Conservation (phyloP, 2,888 invertebrate species). For the Tenthredo distinguenda region DNA sequence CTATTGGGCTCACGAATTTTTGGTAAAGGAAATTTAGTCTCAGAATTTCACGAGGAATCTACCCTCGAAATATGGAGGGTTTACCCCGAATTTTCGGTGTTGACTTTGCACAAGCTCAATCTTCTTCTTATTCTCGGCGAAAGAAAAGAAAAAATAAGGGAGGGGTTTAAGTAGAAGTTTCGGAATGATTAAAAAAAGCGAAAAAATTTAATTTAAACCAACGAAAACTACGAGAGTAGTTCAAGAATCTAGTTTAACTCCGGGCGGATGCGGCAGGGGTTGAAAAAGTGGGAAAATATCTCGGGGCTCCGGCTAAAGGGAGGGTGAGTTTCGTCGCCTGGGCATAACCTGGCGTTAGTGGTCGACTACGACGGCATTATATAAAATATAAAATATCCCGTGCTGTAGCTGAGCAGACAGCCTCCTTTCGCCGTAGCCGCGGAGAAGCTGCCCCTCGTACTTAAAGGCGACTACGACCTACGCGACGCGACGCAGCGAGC, state of each 20-base stretch:
- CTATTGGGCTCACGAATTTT: too few relatives aligned
- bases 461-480: slow-evolving; percentile 59
- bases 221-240: background rate
- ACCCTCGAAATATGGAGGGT: too few relatives aligned
- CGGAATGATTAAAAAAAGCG: background rate
- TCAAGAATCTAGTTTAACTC: slow-evolving; percentile 12
- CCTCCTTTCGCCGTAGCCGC: background rate
- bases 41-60: too few relatives aligned
- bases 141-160: background rate
- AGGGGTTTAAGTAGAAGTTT: background rate
- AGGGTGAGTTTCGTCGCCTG: slow-evolving; percentile 38
- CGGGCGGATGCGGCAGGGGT: background rate
- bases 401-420: slow-evolving; percentile 22
- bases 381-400: slow-evolving; percentile 66
- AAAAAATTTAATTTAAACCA: background rate
- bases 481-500: slow-evolving; percentile 60
- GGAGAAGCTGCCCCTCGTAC: slow-evolving; percentile 54
- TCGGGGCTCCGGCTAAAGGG: background rate
- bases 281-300: background rate
- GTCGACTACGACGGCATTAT: slow-evolving; percentile 25
- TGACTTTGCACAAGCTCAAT: background rate
- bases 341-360: slow-evolving; percentile 51
- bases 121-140: background rate
- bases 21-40: too few relatives aligned
- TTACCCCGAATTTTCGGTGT: background rate